Evolutionary conservation across 2,113 vertebrate genomes (phyloP).

Genomic region (Leucopternis melanops): DNA sequence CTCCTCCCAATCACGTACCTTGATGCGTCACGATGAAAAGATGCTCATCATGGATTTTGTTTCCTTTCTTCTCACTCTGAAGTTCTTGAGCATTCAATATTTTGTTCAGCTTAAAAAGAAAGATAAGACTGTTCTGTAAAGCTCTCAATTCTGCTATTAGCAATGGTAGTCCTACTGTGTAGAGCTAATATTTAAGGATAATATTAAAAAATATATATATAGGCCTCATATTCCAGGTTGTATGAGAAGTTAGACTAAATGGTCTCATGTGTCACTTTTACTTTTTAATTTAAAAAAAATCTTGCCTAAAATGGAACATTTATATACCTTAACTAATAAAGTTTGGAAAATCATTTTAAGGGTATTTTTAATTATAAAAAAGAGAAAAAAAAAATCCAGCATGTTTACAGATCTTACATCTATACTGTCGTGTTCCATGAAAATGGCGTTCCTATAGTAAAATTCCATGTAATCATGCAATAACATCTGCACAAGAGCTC

Average conservation of each 20-base stretch:
- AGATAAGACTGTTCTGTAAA: neutral
- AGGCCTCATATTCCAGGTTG: neutral
- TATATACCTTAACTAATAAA: neutral
- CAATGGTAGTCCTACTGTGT: neutral
- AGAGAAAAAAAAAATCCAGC: neutral
- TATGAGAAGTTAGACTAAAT: neutral
- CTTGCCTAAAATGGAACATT: neutral
- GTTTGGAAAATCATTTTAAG: neutral
- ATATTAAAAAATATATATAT: neutral
- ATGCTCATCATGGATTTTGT: conserved; percentile 95
- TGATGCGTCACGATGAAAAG: conserved; percentile 98
- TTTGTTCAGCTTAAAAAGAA: conserved; percentile 84
- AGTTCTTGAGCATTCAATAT: conserved; percentile 87
- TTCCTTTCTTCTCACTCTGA: conserved; percentile 88
- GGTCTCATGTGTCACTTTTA: neutral
- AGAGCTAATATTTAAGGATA: neutral
- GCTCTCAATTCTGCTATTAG: neutral
- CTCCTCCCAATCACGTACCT: conserved; percentile 71
- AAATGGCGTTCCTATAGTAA: neutral
- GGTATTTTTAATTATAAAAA: neutral
- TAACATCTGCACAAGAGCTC: neutral
- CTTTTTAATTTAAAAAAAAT: neutral
- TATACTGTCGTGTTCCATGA: neutral
- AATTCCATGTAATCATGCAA: neutral
- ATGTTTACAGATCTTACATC: neutral